Evolutionary conservation across 2,113 vertebrate genomes (phyloP).

Genomic region (Cranoglanis bouderius): DNA sequence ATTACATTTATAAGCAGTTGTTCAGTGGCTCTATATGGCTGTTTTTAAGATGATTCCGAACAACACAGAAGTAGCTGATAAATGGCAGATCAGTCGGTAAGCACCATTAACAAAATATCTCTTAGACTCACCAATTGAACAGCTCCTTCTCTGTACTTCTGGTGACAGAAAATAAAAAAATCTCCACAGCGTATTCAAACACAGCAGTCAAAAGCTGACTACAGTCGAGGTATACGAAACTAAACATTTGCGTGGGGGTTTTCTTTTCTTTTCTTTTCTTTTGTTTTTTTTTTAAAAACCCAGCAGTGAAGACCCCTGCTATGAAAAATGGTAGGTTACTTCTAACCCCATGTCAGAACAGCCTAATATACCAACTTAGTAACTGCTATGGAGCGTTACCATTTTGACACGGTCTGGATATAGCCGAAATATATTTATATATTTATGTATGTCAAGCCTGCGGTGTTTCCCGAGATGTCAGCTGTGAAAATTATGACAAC

Average conservation of each 20-base stretch:
- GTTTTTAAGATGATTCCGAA: neutral
- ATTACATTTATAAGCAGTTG: neutral
- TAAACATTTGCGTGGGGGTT: neutral
- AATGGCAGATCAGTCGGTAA: neutral
- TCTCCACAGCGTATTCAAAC: neutral
- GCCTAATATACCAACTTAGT: neutral
- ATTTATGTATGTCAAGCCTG: conserved; percentile 30
- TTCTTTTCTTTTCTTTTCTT: neutral
- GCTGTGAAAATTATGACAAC: conserved; percentile 31
- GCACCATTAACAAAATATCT: neutral
- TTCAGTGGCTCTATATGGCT: neutral
- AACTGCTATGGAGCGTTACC: neutral
- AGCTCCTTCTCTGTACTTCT: neutral
- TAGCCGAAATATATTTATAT: neutral
- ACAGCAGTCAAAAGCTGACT: neutral
- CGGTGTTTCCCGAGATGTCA: conserved; percentile 13
- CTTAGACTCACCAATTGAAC: neutral
- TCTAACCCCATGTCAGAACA: neutral
- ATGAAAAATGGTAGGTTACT: conserved; percentile 24
- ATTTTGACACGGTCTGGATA: neutral
- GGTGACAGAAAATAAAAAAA: neutral
- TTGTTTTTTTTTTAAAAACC: neutral
- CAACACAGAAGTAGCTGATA: conserved; percentile 3
- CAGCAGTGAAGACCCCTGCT: conserved; percentile 2
- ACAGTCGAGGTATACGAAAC: neutral